Evolutionary conservation across 2,888 invertebrate genomes (phyloP).

Genomic region (Lasioglossum marginatum): DNA sequence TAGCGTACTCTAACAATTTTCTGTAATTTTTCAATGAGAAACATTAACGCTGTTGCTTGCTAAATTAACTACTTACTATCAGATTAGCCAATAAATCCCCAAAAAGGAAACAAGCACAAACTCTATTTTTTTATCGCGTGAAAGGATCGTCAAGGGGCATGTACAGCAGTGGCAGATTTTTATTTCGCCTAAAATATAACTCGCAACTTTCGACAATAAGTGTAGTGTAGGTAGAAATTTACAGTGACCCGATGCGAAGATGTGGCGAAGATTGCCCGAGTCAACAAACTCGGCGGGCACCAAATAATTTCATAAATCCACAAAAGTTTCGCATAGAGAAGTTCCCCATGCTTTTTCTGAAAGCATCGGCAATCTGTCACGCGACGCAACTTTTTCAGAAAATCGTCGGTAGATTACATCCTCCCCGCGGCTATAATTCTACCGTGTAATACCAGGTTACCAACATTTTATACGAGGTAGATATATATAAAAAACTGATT

Average conservation of each 20-base stretch:
- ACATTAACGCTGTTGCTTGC: background rate
- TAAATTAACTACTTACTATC: background rate
- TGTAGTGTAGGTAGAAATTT: background rate
- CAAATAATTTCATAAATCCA: constrained; percentile 14
- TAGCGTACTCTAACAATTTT: background rate
- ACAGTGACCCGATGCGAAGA: background rate
- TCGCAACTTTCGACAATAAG: background rate
- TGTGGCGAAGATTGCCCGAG: background rate
- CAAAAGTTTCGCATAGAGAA: background rate
- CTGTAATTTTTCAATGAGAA: background rate
- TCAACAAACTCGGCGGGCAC: background rate
- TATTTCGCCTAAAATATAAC: background rate
- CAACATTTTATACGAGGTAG: background rate
- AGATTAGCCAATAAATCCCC: background rate
- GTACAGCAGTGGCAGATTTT: background rate
- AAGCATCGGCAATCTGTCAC: background rate
- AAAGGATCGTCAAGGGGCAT: background rate
- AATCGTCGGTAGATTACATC: background rate
- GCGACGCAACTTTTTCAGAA: constrained; percentile 6
- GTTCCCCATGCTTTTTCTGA: background rate
- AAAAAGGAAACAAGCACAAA: background rate
- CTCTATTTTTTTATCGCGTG: background rate
- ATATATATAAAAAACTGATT: background rate
- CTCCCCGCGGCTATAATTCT: background rate
- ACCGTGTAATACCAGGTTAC: background rate